Conservation (phyloP, 2,888 invertebrate genomes). For the Eretmocerus hayati region DNA sequence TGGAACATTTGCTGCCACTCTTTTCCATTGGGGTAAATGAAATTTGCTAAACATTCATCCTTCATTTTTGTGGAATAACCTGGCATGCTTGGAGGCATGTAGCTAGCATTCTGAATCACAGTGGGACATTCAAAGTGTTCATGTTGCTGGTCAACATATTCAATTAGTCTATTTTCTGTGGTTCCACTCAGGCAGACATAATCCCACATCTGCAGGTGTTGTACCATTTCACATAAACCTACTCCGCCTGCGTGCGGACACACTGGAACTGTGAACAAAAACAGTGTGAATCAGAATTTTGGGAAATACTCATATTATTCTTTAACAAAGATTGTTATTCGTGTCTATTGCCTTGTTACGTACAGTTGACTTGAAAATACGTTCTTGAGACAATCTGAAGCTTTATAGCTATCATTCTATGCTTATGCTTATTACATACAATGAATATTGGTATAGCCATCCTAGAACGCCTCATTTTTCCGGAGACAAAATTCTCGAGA, state of each 20-base stretch:
- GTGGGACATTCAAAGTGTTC: conserved; percentile 78
- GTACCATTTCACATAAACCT: conserved; percentile 89
- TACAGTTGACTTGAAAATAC: no score
- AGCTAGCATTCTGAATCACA: conserved; percentile 61
- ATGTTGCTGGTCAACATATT: conserved; percentile 85
- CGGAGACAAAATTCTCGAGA: no score
- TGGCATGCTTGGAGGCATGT: conserved; percentile 67
- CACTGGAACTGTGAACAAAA: conserved; percentile 65
- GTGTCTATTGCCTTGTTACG: no score
- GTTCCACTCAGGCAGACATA: conserved; percentile 67
- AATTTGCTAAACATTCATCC: conserved; percentile 59
- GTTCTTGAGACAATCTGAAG: no score
- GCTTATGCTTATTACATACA: no score
- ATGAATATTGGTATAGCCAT: no score
- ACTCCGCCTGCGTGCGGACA: conserved; percentile 95
- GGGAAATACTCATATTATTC: no score
- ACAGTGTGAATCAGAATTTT: no score
- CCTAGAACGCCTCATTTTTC: no score
- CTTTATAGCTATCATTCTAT: no score
- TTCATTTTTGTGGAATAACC: conserved; percentile 81
- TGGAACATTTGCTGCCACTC: conserved; percentile 67
- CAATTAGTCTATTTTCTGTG: conserved; percentile 66
- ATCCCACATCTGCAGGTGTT: conserved; percentile 87
- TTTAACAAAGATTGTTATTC: no score
- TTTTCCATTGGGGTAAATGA: conserved; percentile 69